phyloP scores from a whole-genome alignment of 2,888 invertebrate genomes.

The Nasonovia ribisnigri region DNA sequence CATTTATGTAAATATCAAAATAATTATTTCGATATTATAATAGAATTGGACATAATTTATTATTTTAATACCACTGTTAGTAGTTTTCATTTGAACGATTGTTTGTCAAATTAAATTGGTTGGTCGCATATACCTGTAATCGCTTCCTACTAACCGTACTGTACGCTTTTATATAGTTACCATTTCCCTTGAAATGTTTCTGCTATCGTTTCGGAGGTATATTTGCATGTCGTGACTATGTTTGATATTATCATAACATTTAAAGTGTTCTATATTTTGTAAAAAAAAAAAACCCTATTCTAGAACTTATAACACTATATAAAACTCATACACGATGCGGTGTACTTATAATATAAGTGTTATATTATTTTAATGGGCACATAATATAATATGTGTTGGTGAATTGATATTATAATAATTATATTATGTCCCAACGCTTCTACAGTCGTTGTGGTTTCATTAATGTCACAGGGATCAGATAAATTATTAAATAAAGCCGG shows the following conservation, averaged over 20 bases:
- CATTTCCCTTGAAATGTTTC: neutral
- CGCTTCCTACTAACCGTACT: neutral
- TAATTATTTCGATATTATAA: neutral
- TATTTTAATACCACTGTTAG: neutral
- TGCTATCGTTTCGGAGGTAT: neutral
- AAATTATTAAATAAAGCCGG: conserved; percentile 41
- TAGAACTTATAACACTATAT: neutral
- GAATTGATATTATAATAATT: neutral
- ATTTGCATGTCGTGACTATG: neutral
- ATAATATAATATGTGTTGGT: neutral
- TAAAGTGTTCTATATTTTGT: neutral
- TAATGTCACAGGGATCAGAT: conserved; percentile 25
- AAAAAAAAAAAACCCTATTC: neutral
- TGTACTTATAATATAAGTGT: neutral
- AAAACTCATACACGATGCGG: neutral
- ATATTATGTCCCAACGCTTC: neutral
- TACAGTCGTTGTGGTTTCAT: neutral
- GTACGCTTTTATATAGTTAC: neutral
- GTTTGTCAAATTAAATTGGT: neutral
- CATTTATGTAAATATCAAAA: neutral
- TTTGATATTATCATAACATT: neutral
- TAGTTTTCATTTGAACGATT: neutral
- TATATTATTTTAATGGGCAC: neutral
- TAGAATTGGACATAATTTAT: neutral
- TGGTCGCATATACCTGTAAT: neutral